phyloP scores from a whole-genome alignment of 2,888 invertebrate genomes.

The Spialia ferax region DNA sequence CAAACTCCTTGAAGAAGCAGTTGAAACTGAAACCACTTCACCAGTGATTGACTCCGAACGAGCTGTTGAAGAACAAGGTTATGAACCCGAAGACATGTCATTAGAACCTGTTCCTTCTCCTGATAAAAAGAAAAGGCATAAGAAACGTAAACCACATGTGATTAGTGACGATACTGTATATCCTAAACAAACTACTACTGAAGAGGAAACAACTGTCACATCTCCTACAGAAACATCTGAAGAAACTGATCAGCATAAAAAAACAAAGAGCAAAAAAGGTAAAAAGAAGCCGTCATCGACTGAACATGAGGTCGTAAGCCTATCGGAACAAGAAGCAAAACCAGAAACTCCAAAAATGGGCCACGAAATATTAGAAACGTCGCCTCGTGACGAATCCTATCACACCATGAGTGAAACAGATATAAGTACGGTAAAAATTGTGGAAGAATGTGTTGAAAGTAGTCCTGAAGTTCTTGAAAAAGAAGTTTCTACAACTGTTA shows the following conservation, averaged over 20 bases:
- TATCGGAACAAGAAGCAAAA: conserved; percentile 52
- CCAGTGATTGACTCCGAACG: conserved; percentile 75
- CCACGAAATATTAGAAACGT: conserved; percentile 74
- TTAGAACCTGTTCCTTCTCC: conserved; percentile 62
- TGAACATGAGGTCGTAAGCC: conserved; percentile 42
- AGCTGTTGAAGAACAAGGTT: conserved; percentile 88
- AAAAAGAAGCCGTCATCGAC: conserved; percentile 77
- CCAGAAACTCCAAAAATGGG: conserved; percentile 77
- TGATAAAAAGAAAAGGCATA: conserved; percentile 83
- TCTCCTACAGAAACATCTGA: conserved; percentile 64
- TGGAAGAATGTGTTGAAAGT: conserved; percentile 88
- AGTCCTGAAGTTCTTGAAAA: conserved; percentile 75
- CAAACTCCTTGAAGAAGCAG: conserved; percentile 57
- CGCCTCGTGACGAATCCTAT: conserved; percentile 87
- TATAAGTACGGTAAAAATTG: conserved; percentile 87
- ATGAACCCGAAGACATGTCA: conserved; percentile 90
- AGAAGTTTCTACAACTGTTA: conserved; percentile 84
- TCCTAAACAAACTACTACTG: conserved; percentile 71
- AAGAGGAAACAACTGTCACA: conserved; percentile 67
- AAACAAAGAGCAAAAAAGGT: conserved; percentile 79
- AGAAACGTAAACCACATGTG: conserved; percentile 69
- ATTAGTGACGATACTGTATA: conserved; percentile 75
- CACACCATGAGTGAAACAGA: conserved; percentile 87
- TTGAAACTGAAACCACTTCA: conserved; percentile 69
- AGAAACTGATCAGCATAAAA: conserved; percentile 54